Conservation (phyloP, 2,113 vertebrate genomes). For the Etheostoma cragini region DNA sequence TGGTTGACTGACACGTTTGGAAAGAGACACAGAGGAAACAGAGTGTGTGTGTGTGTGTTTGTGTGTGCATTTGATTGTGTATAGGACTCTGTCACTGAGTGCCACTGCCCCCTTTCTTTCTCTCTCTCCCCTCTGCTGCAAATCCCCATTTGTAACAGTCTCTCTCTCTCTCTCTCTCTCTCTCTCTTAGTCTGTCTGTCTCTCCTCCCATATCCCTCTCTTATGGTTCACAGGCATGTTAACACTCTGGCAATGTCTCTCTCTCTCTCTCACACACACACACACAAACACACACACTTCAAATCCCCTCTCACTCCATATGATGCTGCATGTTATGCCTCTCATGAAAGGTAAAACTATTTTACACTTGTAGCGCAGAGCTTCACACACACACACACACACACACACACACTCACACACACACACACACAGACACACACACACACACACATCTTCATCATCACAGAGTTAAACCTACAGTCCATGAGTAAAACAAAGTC, state of each 20-base stretch:
- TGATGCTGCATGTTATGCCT: neutral
- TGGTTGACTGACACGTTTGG: slow-evolving; percentile 78
- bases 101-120: slow-evolving; percentile 82
- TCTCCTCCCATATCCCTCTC: slow-evolving; percentile 54
- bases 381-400: neutral
- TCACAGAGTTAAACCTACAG: neutral
- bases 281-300: neutral
- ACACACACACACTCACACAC: too few species aligned
- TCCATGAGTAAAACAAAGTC: neutral
- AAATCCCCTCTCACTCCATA: neutral
- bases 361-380: neutral
- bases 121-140: slow-evolving; percentile 74
- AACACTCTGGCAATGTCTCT: slow-evolving; percentile 58
- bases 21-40: slow-evolving; percentile 72
- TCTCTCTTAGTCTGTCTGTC: slow-evolving; percentile 51
- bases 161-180: slow-evolving; percentile 59
- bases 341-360: neutral
- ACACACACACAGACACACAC: too few species aligned
- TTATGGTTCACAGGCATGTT: slow-evolving; percentile 73
- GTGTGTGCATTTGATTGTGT: slow-evolving; percentile 69
- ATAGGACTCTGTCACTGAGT: slow-evolving; percentile 80
- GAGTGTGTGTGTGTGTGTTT: slow-evolving; percentile 58
- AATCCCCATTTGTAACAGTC: slow-evolving; percentile 81
- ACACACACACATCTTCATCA: too few species aligned
- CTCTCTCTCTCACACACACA: neutral